Conservation (phyloP, 2,888 invertebrate genomes). For the Sminthurinus aureus region DNA sequence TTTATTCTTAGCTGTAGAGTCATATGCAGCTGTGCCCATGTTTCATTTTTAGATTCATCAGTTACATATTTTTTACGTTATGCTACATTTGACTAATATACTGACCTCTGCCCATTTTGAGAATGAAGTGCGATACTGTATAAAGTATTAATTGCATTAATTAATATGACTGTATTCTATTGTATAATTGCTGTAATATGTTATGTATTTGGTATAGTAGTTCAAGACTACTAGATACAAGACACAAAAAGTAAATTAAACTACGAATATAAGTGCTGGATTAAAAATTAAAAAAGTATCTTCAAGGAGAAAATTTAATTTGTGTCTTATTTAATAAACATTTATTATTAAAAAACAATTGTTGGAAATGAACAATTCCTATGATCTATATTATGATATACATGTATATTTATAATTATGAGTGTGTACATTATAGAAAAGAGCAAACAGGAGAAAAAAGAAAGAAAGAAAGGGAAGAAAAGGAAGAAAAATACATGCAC, state of each 20-base stretch:
- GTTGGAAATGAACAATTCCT: constrained; percentile 7
- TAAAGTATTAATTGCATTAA: too few species aligned
- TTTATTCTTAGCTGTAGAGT: too few species aligned
- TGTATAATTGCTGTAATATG: not conserved
- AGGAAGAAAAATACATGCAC: not conserved
- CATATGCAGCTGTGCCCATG: too few species aligned
- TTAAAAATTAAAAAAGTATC: constrained; percentile 1
- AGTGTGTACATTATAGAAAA: not conserved
- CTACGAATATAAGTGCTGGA: constrained; percentile 29
- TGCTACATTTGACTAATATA: too few species aligned
- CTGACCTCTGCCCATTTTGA: too few species aligned
- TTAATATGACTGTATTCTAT: not conserved
- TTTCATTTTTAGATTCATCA: too few species aligned
- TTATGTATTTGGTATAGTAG: not conserved
- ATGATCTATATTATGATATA: not conserved
- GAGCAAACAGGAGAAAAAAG: not conserved
- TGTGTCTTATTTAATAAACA: constrained; percentile 36
- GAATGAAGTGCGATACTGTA: too few species aligned
- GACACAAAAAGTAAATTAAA: constrained; percentile 14
- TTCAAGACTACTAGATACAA: not conserved
- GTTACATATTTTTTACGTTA: too few species aligned
- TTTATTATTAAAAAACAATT: not conserved
- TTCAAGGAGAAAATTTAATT: constrained; percentile 19
- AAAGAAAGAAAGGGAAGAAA: not conserved
- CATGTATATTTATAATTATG: not conserved